A percentile compares a stretch with the other conserved stretches of the same genome.
These are phyloP conservation scores for Channa striata DNA, from an alignment of 2,797 vertebrate species.

Conservation along the genomic window DNA sequence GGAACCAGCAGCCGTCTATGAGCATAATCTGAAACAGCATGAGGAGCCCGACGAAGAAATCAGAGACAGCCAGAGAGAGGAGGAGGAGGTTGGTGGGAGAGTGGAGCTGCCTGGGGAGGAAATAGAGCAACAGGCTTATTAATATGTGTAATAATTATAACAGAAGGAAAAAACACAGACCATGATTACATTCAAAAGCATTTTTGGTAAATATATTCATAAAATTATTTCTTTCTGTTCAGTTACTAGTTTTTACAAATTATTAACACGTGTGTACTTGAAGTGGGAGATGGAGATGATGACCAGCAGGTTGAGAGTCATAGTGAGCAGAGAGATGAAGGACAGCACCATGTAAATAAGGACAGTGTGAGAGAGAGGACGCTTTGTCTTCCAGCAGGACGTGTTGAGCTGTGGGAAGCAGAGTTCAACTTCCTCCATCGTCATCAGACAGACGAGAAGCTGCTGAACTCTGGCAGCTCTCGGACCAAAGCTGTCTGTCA, in stretches of 20 bases:
- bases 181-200: too few relatives aligned
- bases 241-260: too few relatives aligned
- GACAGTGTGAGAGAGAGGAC: background rate
- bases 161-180: background rate
- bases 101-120: constrained; percentile 31
- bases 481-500: too few relatives aligned
- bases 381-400: constrained; percentile 21
- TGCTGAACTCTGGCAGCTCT: too few relatives aligned
- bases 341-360: too few relatives aligned
- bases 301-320: too few relatives aligned
- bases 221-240: too few relatives aligned
- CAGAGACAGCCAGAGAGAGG: constrained; percentile 37
- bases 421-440: too few relatives aligned
- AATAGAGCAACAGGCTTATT: background rate
- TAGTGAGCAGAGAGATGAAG: too few relatives aligned
- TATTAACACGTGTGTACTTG: background rate
- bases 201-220: too few relatives aligned
- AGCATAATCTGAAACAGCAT: background rate
- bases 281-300: too few relatives aligned
- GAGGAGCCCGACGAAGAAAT: constrained; percentile 19
- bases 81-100: constrained; percentile 38
- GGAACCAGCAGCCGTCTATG: constrained; percentile 29
- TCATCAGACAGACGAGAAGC: too few relatives aligned
- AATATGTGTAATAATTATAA: background rate
- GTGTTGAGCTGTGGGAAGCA: constrained; percentile 4